Evolutionary conservation across 1,140 invertebrate species (phyloP).

Genomic region (Nasonia vitripennis): DNA sequence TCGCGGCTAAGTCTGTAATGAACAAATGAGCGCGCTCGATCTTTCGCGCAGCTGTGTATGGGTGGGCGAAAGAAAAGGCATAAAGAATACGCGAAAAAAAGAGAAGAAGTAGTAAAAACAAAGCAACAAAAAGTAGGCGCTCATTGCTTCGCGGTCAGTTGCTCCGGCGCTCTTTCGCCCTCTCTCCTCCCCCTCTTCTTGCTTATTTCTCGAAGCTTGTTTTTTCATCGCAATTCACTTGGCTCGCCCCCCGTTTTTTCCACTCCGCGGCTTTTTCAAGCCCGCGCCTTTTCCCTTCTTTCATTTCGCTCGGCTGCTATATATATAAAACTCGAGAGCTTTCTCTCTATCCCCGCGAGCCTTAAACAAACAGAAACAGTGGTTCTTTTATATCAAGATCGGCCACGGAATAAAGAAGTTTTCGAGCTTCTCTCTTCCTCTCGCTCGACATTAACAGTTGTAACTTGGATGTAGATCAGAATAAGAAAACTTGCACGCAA

Average conservation of each 20-base stretch:
- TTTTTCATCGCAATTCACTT: constrained; percentile 39
- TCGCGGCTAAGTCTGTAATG: constrained; percentile 59
- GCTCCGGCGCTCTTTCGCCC: constrained; percentile 30
- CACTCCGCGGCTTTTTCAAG: constrained; percentile 44
- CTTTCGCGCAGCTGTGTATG: background rate
- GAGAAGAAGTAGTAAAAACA: background rate
- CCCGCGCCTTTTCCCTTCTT: constrained; percentile 21
- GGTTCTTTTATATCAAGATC: constrained; percentile 56
- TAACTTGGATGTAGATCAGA: background rate
- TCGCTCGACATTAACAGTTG: background rate
- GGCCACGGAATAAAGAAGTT: constrained; percentile 52
- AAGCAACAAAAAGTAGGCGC: constrained; percentile 5
- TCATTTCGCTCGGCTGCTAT: constrained; percentile 27
- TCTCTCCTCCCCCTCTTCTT: constrained; percentile 16
- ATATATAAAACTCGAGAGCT: constrained; percentile 44
- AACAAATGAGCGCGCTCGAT: constrained; percentile 59
- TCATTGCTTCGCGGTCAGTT: constrained; percentile 63
- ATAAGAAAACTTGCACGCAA: background rate
- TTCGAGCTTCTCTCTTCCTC: constrained; percentile 16
- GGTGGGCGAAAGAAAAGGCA: background rate
- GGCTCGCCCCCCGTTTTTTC: constrained; percentile 25
- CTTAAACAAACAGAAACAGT: constrained; percentile 36
- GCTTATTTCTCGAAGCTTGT: constrained; percentile 42
- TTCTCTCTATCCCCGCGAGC: constrained; percentile 24
- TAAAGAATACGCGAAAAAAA: constrained; percentile 11